Evolutionary conservation across 2,888 invertebrate genomes (phyloP), one percentile per base, ranked within the genome.

Genomic region (Hemaris fuciformis): DNA sequence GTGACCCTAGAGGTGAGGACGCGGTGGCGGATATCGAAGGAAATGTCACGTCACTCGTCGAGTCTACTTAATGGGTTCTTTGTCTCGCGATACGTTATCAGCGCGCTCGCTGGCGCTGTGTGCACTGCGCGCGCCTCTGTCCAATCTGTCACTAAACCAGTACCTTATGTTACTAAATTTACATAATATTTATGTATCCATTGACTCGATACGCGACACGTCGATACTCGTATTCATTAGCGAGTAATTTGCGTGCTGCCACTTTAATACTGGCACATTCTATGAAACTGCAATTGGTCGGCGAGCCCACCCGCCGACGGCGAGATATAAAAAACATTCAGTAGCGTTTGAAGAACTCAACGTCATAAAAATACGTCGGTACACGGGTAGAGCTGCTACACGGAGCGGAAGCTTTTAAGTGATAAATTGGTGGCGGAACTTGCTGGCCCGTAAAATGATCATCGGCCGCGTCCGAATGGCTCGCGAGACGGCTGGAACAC

Each of bases 381-480:
- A 45, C 43, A 43, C 57, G 68, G 73, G 77, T 76, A 73, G 75
- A 74, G 80, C 75, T 71, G 77, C 73, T 77, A 77, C 77, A 78
- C 76, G 75, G 79, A 81, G 80, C 91, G 91, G 91, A 91, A 91
- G 90, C 88, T 88, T 88, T 86, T 85, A 90, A 89, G 87, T 91
- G 90, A 89, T 91, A 90, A 90, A 91, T 91, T 88, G 88, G 81
- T 84, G 84, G 87, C 89, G 91, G 91, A 91, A 91, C 88, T 78
- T 77, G 81, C 83, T 81, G 84, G 84, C 85, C 82, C 85, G 88
- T 89, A 87, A 89, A 90, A 85, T 85, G 84, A 88, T 87, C 81
- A 87, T 85, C 85, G 84, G 78, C 74, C 73, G 82, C 77, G 83
- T 76, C 80, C 76, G 81, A 79, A 78, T 79, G 76, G 79, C 75